Evolutionary conservation across 2,113 vertebrate genomes (phyloP), one percentile per base, ranked within the genome.

Genomic region (Rhizomys pruinosus): DNA sequence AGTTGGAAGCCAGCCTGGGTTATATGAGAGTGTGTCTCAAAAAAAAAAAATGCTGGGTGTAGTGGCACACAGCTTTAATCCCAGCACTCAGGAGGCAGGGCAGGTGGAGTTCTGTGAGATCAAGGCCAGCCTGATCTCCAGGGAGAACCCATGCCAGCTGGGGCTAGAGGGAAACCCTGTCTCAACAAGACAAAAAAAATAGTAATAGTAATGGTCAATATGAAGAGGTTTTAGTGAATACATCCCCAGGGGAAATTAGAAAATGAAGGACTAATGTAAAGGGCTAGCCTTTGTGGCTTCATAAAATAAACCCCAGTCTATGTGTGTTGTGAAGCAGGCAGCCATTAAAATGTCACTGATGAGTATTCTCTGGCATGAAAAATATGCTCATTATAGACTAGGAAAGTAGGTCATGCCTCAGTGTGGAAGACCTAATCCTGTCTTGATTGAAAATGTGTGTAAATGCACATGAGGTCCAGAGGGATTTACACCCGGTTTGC

Each of bases 391-490:
- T 27, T 39, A 44, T 11, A 47, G 42, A 39, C 59, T 76, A 64
- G 80, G 66, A 64, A 91, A 91, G 69, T 52, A 44, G 92, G 27
- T 91, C 85, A n/a, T 42, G 64, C 69, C 55, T 16, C 59, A 39
- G 47, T 66, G 4, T 34, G 59, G 55, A 63, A 87, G 20, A 3
- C 7, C 61, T 90, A 78, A 88, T 78, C 82, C 78, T 57, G 37
- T 64, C 59, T 82, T 93, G 81, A 81, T 27, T 84, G 85, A 82
- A 88, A 92, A 76, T 87, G 37, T 73, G 9, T 73, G 15, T 90
- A 64, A 90, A 76, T 57, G 22, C 17, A 7, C 3, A 68, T 6
- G 4, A 93, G 32, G 32, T 47, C 86, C 42, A 39, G 42, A 82
- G 8, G 57, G 57, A 90, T 64, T 85, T 78, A 74, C 29, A 57